These are phyloP conservation scores for Artibeus lituratus DNA, from an alignment of 2,797 vertebrate genomes.

Conservation along the genomic window DNA sequence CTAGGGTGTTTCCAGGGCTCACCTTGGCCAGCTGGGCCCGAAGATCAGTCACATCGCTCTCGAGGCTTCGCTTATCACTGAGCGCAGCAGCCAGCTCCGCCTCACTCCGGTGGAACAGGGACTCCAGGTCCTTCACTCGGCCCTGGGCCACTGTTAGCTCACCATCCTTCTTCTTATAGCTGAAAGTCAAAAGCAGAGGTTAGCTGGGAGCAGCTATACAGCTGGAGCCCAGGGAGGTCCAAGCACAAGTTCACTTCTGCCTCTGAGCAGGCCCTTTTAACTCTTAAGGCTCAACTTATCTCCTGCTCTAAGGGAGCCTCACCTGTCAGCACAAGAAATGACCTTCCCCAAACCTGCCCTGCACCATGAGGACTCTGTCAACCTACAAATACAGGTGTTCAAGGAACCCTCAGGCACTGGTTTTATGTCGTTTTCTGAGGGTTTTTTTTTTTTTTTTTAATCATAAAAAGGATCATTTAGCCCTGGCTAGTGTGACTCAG, in stretches of 20 bases:
- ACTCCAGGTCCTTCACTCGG: conserved; percentile 90
- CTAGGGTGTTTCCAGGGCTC: neutral
- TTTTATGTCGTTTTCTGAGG: neutral
- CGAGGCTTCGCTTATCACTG: conserved; percentile 87
- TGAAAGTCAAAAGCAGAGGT: conserved; percentile 61
- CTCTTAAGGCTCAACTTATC: neutral
- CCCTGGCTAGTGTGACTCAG: too few species aligned
- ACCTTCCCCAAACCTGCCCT: neutral
- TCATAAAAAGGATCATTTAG: neutral
- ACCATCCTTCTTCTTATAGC: conserved; percentile 92
- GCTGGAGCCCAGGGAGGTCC: neutral
- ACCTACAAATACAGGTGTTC: neutral
- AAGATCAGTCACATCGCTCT: conserved; percentile 88
- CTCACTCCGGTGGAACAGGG: conserved; percentile 91
- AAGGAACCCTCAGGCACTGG: too few species aligned
- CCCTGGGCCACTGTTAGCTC: conserved; percentile 89
- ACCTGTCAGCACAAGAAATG: neutral
- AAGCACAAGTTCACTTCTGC: neutral
- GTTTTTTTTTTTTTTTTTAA: too few species aligned
- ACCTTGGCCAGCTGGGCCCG: conserved; percentile 93
- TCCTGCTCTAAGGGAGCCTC: accelerated
- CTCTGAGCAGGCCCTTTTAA: neutral
- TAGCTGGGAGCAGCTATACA: accelerated
- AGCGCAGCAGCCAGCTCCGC: conserved; percentile 89
- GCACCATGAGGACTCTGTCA: accelerated